Evolutionary conservation across 2,888 invertebrate genomes (phyloP), one percentile per base, ranked within the genome.

Genomic region (Meandrusa payeni): DNA sequence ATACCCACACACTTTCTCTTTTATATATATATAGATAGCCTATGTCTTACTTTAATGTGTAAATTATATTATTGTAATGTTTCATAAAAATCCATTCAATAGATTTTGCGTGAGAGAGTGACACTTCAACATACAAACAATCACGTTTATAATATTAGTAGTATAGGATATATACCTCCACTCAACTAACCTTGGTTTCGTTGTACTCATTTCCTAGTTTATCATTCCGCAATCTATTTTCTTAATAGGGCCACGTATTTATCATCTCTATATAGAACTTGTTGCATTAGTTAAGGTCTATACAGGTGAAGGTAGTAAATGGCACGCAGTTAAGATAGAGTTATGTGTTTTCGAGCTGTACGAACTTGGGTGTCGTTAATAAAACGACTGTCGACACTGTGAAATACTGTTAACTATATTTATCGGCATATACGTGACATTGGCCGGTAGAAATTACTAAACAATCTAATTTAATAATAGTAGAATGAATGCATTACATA

Each of bases 111-210:
- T n/a, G n/a, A n/a, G n/a, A n/a, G n/a, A n/a, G n/a, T n/a, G n/a
- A n/a, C n/a, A n/a, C n/a, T n/a, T n/a, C n/a, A n/a, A n/a, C n/a
- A n/a, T n/a, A n/a, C n/a, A n/a, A n/a, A n/a, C n/a, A n/a, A n/a
- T n/a, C n/a, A n/a, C n/a, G n/a, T n/a, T n/a, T n/a, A n/a, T n/a
- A n/a, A n/a, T n/a, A n/a, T n/a, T n/a, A n/a, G n/a, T n/a, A n/a
- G n/a, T n/a, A n/a, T n/a, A n/a, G n/a, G n/a, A n/a, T n/a, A n/a
- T n/a, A n/a, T n/a, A 69, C 80, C 77, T 82, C 80, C 76, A 68
- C 69, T 64, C n/a, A n/a, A 50, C 52, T 69, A 73, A 72, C 85
- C 82, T 81, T 83, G 81, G 50, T 53, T 49, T 53, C 52, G 57
- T 17, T 20, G 34, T 20, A 32, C 47, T 58, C 61, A 69, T 78